These are phyloP conservation scores for Adineta ricciae DNA, from an alignment of 2,888 invertebrate genomes.

Conservation along the genomic window DNA sequence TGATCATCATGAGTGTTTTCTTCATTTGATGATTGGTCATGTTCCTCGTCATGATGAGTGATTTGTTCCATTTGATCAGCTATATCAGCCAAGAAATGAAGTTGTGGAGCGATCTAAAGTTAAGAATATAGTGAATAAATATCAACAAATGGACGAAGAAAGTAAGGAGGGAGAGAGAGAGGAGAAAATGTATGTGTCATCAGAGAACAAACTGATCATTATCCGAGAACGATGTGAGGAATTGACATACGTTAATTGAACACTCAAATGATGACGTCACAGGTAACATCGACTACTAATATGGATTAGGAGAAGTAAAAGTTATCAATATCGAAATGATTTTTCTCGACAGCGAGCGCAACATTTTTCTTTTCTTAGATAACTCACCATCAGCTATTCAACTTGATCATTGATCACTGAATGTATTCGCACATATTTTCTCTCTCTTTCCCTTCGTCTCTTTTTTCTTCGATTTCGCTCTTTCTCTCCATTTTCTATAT, in stretches of 20 bases:
- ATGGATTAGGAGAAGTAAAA: no score
- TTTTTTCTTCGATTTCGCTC: neutral
- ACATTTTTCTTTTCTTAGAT: neutral
- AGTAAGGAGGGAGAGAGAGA: neutral
- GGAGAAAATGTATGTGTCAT: neutral
- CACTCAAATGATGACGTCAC: neutral
- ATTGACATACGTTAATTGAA: constrained; percentile 9
- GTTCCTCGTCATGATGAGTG: neutral
- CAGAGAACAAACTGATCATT: constrained; percentile 20
- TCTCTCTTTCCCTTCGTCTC: neutral
- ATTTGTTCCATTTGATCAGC: constrained; percentile 13
- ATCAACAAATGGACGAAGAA: neutral
- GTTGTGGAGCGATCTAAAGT: neutral
- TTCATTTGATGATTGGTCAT: constrained; percentile 5
- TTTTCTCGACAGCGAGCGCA: neutral
- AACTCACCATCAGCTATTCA: constrained; percentile 1
- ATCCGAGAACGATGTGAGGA: constrained; percentile 12
- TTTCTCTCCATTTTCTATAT: neutral
- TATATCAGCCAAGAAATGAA: constrained; percentile 1
- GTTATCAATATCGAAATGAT: no score
- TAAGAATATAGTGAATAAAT: neutral
- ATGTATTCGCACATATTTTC: neutral
- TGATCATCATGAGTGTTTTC: constrained; percentile 1
- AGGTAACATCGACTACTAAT: neutral
- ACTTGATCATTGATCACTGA: constrained; percentile 3